These are phyloP conservation scores for Argyrosomus japonicus DNA, from an alignment of 2,113 vertebrate species.

Conservation along the genomic window DNA sequence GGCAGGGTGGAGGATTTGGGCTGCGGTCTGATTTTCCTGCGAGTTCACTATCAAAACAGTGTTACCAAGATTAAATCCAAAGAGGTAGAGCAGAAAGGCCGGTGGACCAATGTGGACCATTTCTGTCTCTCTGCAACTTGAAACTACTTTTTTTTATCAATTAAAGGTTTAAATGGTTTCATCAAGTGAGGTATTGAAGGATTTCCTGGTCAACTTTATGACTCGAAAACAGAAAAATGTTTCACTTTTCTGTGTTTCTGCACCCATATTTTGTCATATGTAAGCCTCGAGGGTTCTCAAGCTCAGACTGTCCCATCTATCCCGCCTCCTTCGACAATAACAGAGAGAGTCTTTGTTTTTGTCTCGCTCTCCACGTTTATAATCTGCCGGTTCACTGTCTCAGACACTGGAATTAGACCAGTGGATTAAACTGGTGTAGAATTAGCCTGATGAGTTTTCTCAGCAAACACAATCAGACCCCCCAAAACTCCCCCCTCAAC, in stretches of 20 bases:
- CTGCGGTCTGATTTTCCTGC: slow-evolving; percentile 50
- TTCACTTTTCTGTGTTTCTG: background rate
- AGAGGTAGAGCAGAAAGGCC: background rate
- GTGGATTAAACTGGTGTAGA: slow-evolving; percentile 76
- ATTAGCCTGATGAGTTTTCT: slow-evolving; percentile 75
- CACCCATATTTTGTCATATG: background rate
- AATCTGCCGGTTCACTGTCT: slow-evolving; percentile 71
- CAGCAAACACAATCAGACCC: slow-evolving; percentile 8
- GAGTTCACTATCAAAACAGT: slow-evolving; percentile 38
- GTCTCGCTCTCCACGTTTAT: slow-evolving; percentile 40
- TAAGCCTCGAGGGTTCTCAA: background rate
- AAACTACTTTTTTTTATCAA: background rate
- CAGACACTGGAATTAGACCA: slow-evolving; percentile 73
- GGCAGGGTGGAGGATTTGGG: slow-evolving; percentile 61
- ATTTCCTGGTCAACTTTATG: no score
- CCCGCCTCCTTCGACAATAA: background rate
- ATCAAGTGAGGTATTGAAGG: background rate
- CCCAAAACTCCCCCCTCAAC: slow-evolving; percentile 50
- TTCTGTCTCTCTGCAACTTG: background rate
- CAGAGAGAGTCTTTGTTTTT: slow-evolving; percentile 72
- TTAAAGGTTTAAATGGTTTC: background rate
- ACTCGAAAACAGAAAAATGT: background rate
- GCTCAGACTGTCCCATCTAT: background rate
- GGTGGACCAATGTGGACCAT: background rate
- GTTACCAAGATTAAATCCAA: slow-evolving; percentile 28